These are phyloP conservation scores for Rousettus leschenaultii DNA, from an alignment of 2,113 vertebrate species.

Conservation along the genomic window DNA sequence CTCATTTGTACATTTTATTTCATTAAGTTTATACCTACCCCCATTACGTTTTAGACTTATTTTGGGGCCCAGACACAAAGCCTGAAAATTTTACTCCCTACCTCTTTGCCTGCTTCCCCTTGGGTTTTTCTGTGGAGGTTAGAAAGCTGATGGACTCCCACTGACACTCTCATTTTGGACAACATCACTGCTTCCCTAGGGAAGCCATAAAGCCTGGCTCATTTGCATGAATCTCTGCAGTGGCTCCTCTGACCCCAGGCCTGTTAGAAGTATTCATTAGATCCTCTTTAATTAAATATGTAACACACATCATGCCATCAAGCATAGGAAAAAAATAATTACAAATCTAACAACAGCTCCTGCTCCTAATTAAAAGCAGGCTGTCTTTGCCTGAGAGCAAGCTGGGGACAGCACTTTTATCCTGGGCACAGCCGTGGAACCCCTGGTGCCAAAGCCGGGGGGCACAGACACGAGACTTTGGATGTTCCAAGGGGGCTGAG, in stretches of 20 bases:
- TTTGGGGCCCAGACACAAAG: constrained; percentile 15
- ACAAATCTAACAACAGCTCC: constrained; percentile 65
- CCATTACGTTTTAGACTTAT: background rate
- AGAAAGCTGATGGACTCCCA: constrained; percentile 46
- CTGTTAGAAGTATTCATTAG: constrained; percentile 76
- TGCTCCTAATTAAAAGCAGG: constrained; percentile 75
- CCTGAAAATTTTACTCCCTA: background rate
- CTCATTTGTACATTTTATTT: background rate
- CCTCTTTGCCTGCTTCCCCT: constrained; percentile 10
- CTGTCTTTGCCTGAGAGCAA: constrained; percentile 53
- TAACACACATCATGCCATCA: constrained; percentile 71
- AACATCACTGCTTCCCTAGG: constrained; percentile 40
- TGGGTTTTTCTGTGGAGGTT: background rate
- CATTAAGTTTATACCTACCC: background rate
- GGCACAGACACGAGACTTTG: constrained; percentile 41
- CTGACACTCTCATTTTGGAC: constrained; percentile 60
- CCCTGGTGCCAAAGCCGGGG: constrained; percentile 58
- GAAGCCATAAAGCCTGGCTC: constrained; percentile 51
- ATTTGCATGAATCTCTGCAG: constrained; percentile 72
- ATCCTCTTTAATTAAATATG: constrained; percentile 79
- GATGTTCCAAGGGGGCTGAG: constrained; percentile 16
- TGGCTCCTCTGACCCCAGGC: constrained; percentile 70
- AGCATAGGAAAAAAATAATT: constrained; percentile 27
- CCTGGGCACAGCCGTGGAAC: background rate
- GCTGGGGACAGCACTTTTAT: constrained; percentile 57